Conservation (phyloP, 2,113 vertebrate species). For the Xyliphius kryptos region DNA sequence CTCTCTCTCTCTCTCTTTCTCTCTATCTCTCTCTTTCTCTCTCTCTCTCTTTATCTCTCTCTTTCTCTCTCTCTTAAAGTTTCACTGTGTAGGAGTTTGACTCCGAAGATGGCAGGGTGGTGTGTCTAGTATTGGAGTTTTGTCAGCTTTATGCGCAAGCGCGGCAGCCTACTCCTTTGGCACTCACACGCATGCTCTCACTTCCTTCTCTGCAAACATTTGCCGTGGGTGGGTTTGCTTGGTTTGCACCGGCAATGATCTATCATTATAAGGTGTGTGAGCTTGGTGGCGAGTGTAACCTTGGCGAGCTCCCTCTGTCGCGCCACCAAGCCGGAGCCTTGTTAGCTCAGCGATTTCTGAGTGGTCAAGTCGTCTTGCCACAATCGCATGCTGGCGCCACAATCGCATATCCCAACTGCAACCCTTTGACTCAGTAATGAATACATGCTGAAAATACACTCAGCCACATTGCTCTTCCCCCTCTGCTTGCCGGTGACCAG, state of each 20-base stretch:
- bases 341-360: constrained; percentile 88
- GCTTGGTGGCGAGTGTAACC: constrained; percentile 58
- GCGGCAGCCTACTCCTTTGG: constrained; percentile 51
- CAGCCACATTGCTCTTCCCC: constrained; percentile 61
- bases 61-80: constrained; percentile 38
- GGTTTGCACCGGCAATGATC: constrained; percentile 49
- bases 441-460: constrained; percentile 82
- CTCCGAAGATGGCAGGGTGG: constrained; percentile 57
- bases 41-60: too few species aligned
- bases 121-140: constrained; percentile 52
- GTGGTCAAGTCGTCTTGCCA: constrained; percentile 91
- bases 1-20: constrained; percentile 37
- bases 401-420: constrained; percentile 74
- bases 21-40: constrained; percentile 40
- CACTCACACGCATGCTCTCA: constrained; percentile 44
- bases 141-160: constrained; percentile 49
- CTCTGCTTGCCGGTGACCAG: constrained; percentile 59
- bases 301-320: constrained; percentile 50
- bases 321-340: constrained; percentile 60
- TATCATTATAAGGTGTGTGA: constrained; percentile 69
- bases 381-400: constrained; percentile 88
- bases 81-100: constrained; percentile 49
- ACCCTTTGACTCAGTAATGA: constrained; percentile 84
- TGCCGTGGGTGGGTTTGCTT: constrained; percentile 41
- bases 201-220: constrained; percentile 48